Evolutionary conservation across 2,113 vertebrate species (phyloP), one percentile per base, ranked within the genome.

Genomic region (Thunnus maccoyii): DNA sequence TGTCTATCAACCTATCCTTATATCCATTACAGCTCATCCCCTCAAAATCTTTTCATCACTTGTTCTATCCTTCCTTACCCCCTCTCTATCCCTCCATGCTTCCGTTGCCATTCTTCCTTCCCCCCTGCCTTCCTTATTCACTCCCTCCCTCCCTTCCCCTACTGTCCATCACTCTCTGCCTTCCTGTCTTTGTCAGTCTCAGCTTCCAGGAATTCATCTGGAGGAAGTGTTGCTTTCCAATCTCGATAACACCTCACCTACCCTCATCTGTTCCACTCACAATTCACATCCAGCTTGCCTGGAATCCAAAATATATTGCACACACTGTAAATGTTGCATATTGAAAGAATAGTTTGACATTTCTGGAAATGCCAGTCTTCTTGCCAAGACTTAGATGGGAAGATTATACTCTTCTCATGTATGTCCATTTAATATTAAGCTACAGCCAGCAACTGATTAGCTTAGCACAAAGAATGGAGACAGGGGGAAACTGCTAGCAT

Each of bases 141-240:
- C 56, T 50, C 72, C 3, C 55, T 66, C 64, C 68, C 69, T 69
- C 63, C 72, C 70, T 51, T 79, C 72, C 66, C 65, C 14, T n/a
- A 10, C 66, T 18, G 27, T 80, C 63, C 54, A 8, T 88, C 83
- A 88, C 86, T 85, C 77, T 32, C 55, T 63, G 61, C 65, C 91
- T 95, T 95, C 94, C 95, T 86, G 88, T 86, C 91, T 95, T 95
- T 95, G 94, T 95, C 88, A 88, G 74, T 77, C 80, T 41, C 88
- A 87, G 78, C 86, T 95, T 95, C 95, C 95, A 92, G 93, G 94
- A 95, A 96, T 95, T 95, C 90, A 94, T 93, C 78, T 57, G 67
- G 80, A 89, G 94, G 94, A 95, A 94, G 87, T 64, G 70, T 55
- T 30, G 71, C 75, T 86, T 94, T 92, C 88, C 90, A 72, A 89